phyloP scores from a whole-genome alignment of 2,797 vertebrate species.

The Saxicola maurus region DNA sequence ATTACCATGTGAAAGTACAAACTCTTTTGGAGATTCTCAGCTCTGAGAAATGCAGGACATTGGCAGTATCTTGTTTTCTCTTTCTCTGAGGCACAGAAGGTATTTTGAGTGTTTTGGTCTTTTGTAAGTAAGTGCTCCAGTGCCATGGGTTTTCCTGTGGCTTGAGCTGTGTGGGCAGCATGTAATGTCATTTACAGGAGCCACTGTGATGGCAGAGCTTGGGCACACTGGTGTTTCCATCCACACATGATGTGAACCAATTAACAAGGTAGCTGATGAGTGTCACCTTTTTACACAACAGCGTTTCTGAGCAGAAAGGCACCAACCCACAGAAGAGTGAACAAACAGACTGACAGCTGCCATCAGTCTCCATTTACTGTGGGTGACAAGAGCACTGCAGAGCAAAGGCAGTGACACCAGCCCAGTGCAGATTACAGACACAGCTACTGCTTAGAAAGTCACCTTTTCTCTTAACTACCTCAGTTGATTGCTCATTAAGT shows the following conservation, averaged over 20 bases:
- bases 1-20: background rate
- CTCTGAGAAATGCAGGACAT: background rate
- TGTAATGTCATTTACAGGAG: background rate
- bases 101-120: background rate
- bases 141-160: background rate
- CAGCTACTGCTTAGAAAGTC: background rate
- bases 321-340: background rate
- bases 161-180: background rate
- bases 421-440: background rate
- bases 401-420: background rate
- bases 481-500: rapidly evolving
- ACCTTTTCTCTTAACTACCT: background rate
- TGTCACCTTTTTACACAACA: background rate
- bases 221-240: background rate
- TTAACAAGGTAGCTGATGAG: background rate
- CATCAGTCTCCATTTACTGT: background rate
- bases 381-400: background rate
- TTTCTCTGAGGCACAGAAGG: background rate
- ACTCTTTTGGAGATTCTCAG: background rate
- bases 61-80: background rate
- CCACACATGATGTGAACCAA: background rate
- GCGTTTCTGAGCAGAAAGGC: background rate
- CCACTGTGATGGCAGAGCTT: background rate
- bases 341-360: background rate
- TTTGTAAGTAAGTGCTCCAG: background rate